These are phyloP conservation scores for Rhamnusium bicolor DNA, from an alignment of 2,888 invertebrate genomes.

Conservation along the genomic window DNA sequence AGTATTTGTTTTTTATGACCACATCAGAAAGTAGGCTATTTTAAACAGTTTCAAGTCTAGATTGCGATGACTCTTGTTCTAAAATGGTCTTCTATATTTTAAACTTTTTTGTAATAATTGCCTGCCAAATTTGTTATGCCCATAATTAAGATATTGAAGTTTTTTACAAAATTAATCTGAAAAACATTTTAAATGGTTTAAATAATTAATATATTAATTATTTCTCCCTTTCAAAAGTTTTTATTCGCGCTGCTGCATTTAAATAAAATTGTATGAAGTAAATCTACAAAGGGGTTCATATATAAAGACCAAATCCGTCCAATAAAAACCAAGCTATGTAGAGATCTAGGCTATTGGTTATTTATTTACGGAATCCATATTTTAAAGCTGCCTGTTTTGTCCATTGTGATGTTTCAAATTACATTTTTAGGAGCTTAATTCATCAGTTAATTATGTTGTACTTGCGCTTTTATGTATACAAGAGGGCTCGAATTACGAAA, in stretches of 20 bases:
- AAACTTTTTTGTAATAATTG: too few species aligned
- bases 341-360: constrained; percentile 22
- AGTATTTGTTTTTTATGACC: too few species aligned
- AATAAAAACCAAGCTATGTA: constrained; percentile 15
- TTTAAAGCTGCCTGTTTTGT: constrained; percentile 18
- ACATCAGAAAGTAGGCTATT: too few species aligned
- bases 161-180: background rate
- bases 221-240: background rate
- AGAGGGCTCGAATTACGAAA: constrained; percentile 20
- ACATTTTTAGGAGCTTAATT: constrained; percentile 37
- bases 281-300: constrained; percentile 7
- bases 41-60: too few species aligned
- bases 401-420: constrained; percentile 21
- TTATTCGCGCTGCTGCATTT: background rate
- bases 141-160: too few species aligned
- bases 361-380: constrained; percentile 27
- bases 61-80: too few species aligned
- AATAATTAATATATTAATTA: background rate
- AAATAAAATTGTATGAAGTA: background rate
- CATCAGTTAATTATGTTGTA: constrained; percentile 32
- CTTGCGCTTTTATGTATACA: constrained; percentile 24
- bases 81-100: too few species aligned
- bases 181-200: background rate
- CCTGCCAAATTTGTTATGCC: too few species aligned
- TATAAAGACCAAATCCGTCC: constrained; percentile 24